Conservation (phyloP, 2,113 vertebrate species). For the Alouatta palliata region DNA sequence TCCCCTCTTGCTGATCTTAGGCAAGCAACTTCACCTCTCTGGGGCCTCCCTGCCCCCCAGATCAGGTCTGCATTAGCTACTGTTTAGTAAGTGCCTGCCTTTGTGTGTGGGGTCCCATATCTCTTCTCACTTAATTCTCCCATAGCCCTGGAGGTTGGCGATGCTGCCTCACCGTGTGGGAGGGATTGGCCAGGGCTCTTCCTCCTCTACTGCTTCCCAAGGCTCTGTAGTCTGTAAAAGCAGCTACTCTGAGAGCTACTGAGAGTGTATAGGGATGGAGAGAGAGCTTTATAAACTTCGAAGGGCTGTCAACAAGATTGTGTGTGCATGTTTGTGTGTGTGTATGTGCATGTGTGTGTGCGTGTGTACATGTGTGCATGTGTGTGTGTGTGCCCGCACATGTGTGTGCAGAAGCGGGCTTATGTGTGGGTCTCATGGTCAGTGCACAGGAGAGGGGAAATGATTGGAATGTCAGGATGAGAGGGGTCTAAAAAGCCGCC, state of each 20-base stretch:
- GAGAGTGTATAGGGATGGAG: not conserved
- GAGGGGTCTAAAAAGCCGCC: not conserved
- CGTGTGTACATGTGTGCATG: too few relatives aligned
- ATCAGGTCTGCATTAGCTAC: not conserved
- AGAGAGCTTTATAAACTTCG: not conserved
- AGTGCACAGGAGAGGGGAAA: not conserved
- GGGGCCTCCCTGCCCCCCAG: not conserved
- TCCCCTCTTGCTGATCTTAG: not conserved
- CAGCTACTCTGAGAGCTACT: not conserved
- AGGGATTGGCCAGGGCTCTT: not conserved
- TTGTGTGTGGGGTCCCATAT: rapidly evolving
- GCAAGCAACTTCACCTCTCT: not conserved
- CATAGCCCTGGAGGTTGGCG: not conserved
- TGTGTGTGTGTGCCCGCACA: not conserved
- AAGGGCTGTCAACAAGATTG: not conserved
- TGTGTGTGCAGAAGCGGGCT: not conserved
- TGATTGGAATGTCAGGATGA: not conserved
- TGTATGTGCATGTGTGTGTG: too few relatives aligned
- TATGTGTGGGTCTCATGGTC: not conserved
- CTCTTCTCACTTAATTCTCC: not conserved
- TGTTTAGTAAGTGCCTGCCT: not conserved
- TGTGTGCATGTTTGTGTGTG: not conserved
- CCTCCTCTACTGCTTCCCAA: not conserved
- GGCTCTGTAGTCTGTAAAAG: not conserved
- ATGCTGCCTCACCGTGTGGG: too few relatives aligned